Evolutionary conservation across 2,113 vertebrate genomes (phyloP).

Genomic region (Forbesichthys agassizii): DNA sequence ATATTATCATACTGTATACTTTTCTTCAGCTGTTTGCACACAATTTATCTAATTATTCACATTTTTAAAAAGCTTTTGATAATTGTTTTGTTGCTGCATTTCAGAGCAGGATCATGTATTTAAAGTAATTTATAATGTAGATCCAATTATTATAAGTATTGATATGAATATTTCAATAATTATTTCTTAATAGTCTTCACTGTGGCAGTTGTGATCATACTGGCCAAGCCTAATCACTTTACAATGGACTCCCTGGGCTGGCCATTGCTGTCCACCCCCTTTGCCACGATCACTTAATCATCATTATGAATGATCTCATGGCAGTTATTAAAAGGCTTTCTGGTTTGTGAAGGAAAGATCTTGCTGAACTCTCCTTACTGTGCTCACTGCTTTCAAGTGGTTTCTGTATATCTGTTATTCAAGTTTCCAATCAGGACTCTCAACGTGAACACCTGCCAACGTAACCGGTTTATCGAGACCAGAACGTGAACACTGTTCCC

Average conservation of each 20-base stretch:
- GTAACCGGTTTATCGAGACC: no score
- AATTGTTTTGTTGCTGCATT: no score
- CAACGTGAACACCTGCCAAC: no score
- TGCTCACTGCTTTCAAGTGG: no score
- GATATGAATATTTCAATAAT: not conserved
- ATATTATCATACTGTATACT: no score
- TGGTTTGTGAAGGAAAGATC: slow-evolving; percentile 37
- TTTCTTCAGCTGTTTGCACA: no score
- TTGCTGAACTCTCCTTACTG: not conserved
- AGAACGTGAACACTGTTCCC: no score
- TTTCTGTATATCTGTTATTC: no score
- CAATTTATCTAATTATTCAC: no score
- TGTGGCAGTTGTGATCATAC: not conserved
- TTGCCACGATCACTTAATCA: slow-evolving; percentile 50
- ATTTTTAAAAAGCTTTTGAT: no score
- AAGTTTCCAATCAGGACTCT: no score
- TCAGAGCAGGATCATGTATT: slow-evolving; percentile 6
- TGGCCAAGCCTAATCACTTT: slow-evolving; percentile 50
- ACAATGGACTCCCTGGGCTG: slow-evolving; percentile 27
- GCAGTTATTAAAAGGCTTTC: slow-evolving; percentile 34
- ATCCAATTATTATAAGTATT: not conserved
- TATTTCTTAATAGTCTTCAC: slow-evolving; percentile 7
- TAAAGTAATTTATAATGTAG: slow-evolving; percentile 9
- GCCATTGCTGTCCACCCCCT: slow-evolving; percentile 11
- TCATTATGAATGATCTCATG: slow-evolving; percentile 50